Conservation (phyloP, 2,888 invertebrate species). For the Coleophora deauratella region DNA sequence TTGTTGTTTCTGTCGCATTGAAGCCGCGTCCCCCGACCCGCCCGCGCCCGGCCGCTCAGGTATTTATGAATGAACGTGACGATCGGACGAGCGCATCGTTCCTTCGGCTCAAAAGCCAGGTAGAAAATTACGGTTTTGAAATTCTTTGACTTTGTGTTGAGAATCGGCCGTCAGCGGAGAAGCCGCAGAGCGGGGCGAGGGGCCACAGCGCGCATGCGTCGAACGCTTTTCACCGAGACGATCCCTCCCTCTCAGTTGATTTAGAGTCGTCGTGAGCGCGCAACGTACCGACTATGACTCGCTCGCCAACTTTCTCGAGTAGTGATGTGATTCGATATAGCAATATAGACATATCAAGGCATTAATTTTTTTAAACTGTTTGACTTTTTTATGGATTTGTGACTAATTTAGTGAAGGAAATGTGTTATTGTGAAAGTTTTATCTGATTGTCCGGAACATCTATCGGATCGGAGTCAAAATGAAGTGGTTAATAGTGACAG, state of each 20-base stretch:
- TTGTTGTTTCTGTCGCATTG: conserved; percentile 33
- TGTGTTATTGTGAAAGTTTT: conserved; percentile 40
- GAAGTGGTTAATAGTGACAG: conserved; percentile 63
- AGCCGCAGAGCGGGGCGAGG: conserved; percentile 71
- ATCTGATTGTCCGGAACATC: conserved; percentile 23
- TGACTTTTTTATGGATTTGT: conserved; percentile 27
- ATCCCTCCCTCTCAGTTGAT: conserved; percentile 68
- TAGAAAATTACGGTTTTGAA: conserved; percentile 70
- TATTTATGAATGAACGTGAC: conserved; percentile 74
- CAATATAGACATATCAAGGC: conserved; percentile 36
- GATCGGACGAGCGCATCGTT: conserved; percentile 52
- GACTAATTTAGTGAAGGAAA: conserved; percentile 29
- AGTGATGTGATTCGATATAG: conserved; percentile 71
- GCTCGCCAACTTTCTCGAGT: conserved; percentile 68
- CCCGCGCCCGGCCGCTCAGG: conserved; percentile 41
- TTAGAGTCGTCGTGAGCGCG: conserved; percentile 55
- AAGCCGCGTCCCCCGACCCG: conserved; percentile 4
- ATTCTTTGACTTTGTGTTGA: conserved; percentile 66
- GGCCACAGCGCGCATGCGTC: conserved; percentile 66
- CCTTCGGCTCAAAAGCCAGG: conserved; percentile 60
- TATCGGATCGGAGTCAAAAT: conserved; percentile 52
- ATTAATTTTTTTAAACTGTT: conserved; percentile 30
- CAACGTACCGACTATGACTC: conserved; percentile 78
- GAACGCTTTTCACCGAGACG: conserved; percentile 51
- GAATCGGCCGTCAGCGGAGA: conserved; percentile 55